Evolutionary conservation across 1,140 invertebrate species (phyloP), one percentile per base, ranked within the genome.

Genomic region (Drosophila dunni): DNA sequence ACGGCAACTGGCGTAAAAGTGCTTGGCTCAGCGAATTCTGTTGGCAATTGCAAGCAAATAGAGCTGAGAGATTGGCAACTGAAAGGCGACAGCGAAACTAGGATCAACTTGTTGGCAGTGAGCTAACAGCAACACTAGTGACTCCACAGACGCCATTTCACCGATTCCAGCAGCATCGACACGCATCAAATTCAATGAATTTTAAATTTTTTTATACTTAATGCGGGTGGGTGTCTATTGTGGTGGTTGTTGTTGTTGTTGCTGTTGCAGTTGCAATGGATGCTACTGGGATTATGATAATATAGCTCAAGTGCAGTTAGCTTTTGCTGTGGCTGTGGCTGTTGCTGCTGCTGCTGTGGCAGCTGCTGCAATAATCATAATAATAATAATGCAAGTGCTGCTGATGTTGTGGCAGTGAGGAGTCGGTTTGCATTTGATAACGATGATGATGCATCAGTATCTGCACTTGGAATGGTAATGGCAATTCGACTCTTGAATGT

Each of bases 241-340:
- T 50, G 17, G 17, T n/a, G n/a, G n/a, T n/a, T 42, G 76, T 36
- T 62, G 65, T 58, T 63, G 45, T 46, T 69, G 79, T 24, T 67
- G 51, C 42, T 82, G 79, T 20, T 63, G 44, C 13, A 15, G 70
- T 42, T 61, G 40, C 61, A 81, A 71, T 80, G 71, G 70, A 78
- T 81, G 74, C 73, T 61, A 66, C 57, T 73, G 68, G 81, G 81
- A 83, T 83, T 83, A 83, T 83, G 81, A 84, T 83, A 83, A 83
- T 83, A 69, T 80, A 79, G 81, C 81, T 84, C 81, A 84, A 83
- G 81, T 83, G 81, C 81, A 84, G 81, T 83, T 83, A 84, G 80
- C 78, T 54, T 78, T 78, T 82, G 79, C 79, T 69, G 56, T 40
- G 56, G 63, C 53, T 46, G 60, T 45, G 66, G 56, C 38, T 64